Evolutionary conservation across 2,888 invertebrate species (phyloP).

Genomic region (Azorinus chamasolen): DNA sequence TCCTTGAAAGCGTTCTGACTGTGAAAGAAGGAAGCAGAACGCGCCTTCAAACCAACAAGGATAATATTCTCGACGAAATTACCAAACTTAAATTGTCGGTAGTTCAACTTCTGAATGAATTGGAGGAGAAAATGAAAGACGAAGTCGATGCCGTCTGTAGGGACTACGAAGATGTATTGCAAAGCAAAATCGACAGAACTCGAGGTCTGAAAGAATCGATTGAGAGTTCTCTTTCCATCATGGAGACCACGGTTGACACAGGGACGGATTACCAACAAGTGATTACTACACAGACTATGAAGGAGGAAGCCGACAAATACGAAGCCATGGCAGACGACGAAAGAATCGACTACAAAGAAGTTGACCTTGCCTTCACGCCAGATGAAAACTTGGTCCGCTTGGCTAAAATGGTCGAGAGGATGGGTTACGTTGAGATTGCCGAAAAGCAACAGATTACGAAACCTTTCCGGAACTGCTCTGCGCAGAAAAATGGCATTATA

Average conservation of each 20-base stretch:
- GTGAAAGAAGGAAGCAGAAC: slow-evolving; percentile 45
- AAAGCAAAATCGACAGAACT: slow-evolving; percentile 56
- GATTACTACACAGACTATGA: slow-evolving; percentile 47
- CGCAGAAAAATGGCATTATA: slow-evolving; percentile 60
- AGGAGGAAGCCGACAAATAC: slow-evolving; percentile 54
- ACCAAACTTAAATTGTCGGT: slow-evolving; percentile 50
- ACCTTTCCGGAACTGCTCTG: slow-evolving; percentile 56
- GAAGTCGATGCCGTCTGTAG: slow-evolving; percentile 56
- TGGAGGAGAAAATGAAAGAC: slow-evolving; percentile 61
- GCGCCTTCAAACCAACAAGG: slow-evolving; percentile 40
- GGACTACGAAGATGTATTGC: slow-evolving; percentile 61
- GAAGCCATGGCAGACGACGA: slow-evolving; percentile 61
- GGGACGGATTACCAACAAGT: slow-evolving; percentile 59
- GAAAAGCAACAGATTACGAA: slow-evolving; percentile 57
- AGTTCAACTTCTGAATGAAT: slow-evolving; percentile 57
- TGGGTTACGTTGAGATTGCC: slow-evolving; percentile 57
- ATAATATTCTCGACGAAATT: slow-evolving; percentile 47
- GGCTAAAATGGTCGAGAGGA: slow-evolving; percentile 52
- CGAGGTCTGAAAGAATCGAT: slow-evolving; percentile 53
- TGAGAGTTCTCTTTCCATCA: slow-evolving; percentile 45
- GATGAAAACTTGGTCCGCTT: slow-evolving; percentile 57
- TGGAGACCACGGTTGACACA: slow-evolving; percentile 40
- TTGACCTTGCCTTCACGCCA: slow-evolving; percentile 55
- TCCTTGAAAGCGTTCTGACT: slow-evolving; percentile 50
- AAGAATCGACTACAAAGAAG: slow-evolving; percentile 60